A percentile compares a stretch with the other conserved stretches of the same genome.
phyloP scores from a whole-genome alignment of 2,888 invertebrate species.

The Harmothoe impar region DNA sequence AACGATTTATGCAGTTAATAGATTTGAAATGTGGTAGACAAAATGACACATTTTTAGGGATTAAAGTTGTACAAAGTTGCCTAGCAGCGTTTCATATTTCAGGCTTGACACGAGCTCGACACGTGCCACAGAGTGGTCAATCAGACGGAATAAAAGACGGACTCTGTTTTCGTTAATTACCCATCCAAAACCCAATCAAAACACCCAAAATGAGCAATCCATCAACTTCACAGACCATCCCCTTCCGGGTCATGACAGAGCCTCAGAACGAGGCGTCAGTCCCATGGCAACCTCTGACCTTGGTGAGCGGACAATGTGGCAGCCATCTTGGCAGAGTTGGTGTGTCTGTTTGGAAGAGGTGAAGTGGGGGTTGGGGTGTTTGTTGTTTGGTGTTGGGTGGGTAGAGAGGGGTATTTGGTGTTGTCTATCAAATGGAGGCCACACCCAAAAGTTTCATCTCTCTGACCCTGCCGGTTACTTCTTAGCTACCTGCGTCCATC shows the following conservation, averaged over 20 bases:
- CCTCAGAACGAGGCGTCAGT: not conserved
- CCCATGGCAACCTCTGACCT: not conserved
- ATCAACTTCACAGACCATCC: not conserved
- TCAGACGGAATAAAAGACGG: not conserved
- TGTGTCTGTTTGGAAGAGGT: not conserved
- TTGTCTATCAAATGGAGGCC: no score
- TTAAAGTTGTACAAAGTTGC: no score
- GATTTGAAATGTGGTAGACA: no score
- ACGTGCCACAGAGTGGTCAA: not conserved
- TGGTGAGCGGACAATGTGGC: not conserved
- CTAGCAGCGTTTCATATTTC: no score
- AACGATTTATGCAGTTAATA: no score
- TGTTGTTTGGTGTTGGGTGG: no score
- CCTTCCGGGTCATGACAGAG: constrained; percentile 8
- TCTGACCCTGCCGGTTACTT: no score
- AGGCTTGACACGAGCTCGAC: not conserved
- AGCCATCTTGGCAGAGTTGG: not conserved
- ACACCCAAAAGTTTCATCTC: no score
- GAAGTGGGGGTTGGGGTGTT: no score
- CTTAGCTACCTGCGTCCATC: no score
- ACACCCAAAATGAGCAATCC: constrained; percentile 15
- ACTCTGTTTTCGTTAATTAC: not conserved
- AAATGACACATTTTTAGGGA: no score
- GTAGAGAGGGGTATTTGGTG: no score
- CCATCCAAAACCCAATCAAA: not conserved